Evolutionary conservation across 2,888 invertebrate species (phyloP).

Genomic region (Eilema depressum): DNA sequence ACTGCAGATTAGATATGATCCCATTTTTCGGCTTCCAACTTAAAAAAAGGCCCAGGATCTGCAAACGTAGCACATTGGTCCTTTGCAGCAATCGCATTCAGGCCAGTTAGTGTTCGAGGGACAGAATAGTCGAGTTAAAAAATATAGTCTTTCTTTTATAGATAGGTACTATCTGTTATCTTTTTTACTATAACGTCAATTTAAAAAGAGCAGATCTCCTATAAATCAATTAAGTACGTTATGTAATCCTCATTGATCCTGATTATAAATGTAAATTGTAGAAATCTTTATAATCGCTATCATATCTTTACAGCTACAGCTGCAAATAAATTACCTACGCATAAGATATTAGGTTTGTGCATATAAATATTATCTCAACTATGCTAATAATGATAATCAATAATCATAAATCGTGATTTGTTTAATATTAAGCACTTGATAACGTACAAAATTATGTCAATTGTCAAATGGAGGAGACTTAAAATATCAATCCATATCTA

Average conservation of each 20-base stretch:
- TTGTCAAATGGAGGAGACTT: neutral
- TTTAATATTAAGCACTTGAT: neutral
- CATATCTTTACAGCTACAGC: neutral
- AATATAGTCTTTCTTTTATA: too few relatives aligned
- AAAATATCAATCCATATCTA: neutral
- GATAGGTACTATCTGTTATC: too few relatives aligned
- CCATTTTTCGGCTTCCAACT: constrained; percentile 57
- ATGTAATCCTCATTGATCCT: neutral
- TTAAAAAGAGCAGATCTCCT: too few relatives aligned
- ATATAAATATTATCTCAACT: neutral
- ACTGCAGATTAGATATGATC: constrained; percentile 51
- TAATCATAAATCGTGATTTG: neutral
- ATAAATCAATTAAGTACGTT: too few relatives aligned
- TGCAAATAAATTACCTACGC: neutral
- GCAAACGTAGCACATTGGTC: constrained; percentile 42
- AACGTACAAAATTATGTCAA: neutral
- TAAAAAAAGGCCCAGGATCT: constrained; percentile 58
- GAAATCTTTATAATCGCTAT: neutral
- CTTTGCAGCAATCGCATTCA: constrained; percentile 23
- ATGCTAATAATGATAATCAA: neutral
- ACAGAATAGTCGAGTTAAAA: neutral
- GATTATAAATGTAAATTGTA: neutral
- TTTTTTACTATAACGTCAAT: too few relatives aligned
- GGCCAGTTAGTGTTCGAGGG: constrained; percentile 25
- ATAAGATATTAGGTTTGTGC: constrained; percentile 11